A percentile compares a stretch with the other conserved stretches of the same genome.
Evolutionary conservation across 1,140 invertebrate species (phyloP).

Genomic region (Bombus huntii): DNA sequence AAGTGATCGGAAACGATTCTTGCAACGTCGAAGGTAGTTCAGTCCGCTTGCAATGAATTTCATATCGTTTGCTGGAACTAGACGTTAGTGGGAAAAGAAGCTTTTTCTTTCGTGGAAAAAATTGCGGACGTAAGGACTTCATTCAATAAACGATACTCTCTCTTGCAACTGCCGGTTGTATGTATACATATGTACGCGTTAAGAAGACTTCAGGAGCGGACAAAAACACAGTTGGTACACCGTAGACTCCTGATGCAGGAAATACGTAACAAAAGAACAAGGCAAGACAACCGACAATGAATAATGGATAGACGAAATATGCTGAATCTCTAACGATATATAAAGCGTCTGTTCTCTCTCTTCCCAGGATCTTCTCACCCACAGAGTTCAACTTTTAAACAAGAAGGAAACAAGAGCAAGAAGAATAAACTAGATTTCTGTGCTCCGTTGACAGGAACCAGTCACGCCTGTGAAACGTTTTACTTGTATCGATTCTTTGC

Average conservation of each 20-base stretch:
- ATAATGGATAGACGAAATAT: conserved; percentile 73
- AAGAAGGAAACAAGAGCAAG: not conserved
- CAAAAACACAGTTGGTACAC: conserved; percentile 42
- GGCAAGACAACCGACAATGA: conserved; percentile 64
- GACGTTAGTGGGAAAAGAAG: not conserved
- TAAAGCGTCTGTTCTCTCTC: conserved; percentile 35
- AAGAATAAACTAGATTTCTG: not conserved
- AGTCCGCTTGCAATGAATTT: conserved; percentile 32
- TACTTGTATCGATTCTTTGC: too few relatives aligned
- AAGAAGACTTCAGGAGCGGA: conserved; percentile 26
- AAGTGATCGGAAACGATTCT: conserved; percentile 13
- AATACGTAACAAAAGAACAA: conserved; percentile 68
- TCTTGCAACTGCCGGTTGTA: conserved; percentile 16
- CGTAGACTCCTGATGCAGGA: conserved; percentile 50
- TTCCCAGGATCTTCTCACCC: too few relatives aligned
- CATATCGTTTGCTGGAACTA: not conserved
- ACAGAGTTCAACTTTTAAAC: not conserved
- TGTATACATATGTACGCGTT: conserved; percentile 50
- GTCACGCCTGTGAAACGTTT: too few relatives aligned
- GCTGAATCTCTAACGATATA: conserved; percentile 67
- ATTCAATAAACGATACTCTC: conserved; percentile 63
- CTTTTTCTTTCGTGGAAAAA: conserved; percentile 32
- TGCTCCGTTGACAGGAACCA: too few relatives aligned
- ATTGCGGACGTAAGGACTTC: conserved; percentile 34
- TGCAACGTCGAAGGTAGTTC: conserved; percentile 12